These are phyloP conservation scores for Syritta pipiens DNA, from an alignment of 2,888 invertebrate species.

Conservation along the genomic window DNA sequence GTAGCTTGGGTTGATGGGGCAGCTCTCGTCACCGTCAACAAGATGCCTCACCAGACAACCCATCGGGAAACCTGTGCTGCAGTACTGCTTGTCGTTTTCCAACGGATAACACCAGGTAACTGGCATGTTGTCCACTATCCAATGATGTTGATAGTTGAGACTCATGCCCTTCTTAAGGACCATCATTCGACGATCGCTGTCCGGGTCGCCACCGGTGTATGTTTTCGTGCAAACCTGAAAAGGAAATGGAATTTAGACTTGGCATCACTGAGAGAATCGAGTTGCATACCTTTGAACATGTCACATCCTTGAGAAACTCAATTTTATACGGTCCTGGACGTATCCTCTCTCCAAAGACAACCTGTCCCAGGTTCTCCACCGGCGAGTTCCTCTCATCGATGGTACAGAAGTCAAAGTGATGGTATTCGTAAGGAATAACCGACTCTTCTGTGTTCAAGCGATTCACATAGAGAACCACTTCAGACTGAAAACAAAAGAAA, in stretches of 20 bases:
- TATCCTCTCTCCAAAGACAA: constrained; percentile 99
- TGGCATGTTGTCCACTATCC: constrained; percentile 99
- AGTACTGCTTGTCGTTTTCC: constrained; percentile 88
- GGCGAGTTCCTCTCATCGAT: constrained; percentile 89
- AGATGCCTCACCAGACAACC: constrained; percentile 89
- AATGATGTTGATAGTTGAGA: constrained; percentile 98
- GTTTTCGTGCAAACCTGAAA: constrained; percentile 82
- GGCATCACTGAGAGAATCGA: not conserved
- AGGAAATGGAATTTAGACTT: not conserved
- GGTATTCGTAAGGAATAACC: constrained; percentile 98
- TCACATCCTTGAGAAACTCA: constrained; percentile 87
- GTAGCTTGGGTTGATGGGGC: constrained; percentile 82
- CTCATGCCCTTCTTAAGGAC: constrained; percentile 94
- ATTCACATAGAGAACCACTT: constrained; percentile 95
- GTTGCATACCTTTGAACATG: constrained; percentile 81
- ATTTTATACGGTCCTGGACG: constrained; percentile 95
- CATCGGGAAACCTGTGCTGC: constrained; percentile 98
- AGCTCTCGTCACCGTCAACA: constrained; percentile 80
- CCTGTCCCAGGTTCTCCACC: constrained; percentile 98
- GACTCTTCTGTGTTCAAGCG: constrained; percentile 98
- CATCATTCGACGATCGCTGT: constrained; percentile 86
- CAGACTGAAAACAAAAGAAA: constrained; percentile 85
- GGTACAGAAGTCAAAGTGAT: constrained; percentile 97
- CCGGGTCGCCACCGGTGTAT: constrained; percentile 85
- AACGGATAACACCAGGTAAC: constrained; percentile 96